A percentile compares a stretch with the other conserved stretches of the same genome.
Conservation (phyloP, 2,888 invertebrate genomes). For the Drosophila stalkeri region DNA sequence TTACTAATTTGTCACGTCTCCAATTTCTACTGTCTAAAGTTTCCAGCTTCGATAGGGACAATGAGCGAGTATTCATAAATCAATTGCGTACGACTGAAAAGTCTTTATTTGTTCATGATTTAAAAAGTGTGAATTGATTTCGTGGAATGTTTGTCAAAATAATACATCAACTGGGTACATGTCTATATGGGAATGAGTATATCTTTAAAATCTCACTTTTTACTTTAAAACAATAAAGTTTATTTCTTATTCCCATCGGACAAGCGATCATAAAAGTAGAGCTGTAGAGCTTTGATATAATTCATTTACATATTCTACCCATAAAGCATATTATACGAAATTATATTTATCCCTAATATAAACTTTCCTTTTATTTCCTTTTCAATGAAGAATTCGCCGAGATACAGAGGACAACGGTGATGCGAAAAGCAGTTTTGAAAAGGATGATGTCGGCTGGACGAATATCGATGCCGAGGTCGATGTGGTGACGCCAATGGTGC, state of each 20-base stretch:
- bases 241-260: not conserved
- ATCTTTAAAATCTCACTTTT: not conserved
- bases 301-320: not conserved
- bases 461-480: conserved; percentile 84
- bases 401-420: conserved; percentile 9
- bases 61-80: not conserved
- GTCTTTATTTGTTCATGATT: not conserved
- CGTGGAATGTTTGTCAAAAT: not conserved
- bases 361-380: not conserved
- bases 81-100: not conserved
- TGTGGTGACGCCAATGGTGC: conserved; percentile 83
- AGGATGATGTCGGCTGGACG: conserved; percentile 80
- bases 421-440: conserved; percentile 46
- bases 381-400: conserved; percentile 27
- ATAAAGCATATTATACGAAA: not conserved
- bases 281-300: not conserved
- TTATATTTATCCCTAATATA: not conserved
- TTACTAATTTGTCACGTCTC: not conserved
- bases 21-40: not conserved
- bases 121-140: not conserved
- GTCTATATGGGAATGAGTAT: not conserved
- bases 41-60: not conserved
- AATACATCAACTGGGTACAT: not conserved
- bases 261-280: not conserved
- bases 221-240: not conserved